Base-by-base conservation (phyloP, 2,797 vertebrate species). In the Myotis myotis region DNA sequence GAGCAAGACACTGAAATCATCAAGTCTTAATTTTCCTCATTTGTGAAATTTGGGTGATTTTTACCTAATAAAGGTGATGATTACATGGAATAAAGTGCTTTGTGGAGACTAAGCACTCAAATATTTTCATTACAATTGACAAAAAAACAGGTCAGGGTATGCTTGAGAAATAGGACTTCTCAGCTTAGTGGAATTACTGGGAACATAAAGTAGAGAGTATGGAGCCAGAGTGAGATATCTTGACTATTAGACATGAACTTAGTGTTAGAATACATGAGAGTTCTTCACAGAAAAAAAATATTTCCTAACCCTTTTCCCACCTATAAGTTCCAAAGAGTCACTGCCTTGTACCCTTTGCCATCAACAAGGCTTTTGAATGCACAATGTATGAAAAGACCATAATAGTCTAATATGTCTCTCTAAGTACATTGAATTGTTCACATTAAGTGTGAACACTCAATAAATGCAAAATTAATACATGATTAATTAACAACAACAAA, bases 401-500 rank as follows among this genome's bases (percentile, higher is more conserved):
- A 89, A 22, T 17, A 44, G 1, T 8, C 49, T 70, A 19, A 49
- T 36, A 41, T 3, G 41, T 36, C 33, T 91, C 80, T 96, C 20
- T 80, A 95, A 95, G 83, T 41, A 74, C 20, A 71, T 84, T 81
- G 70, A 33, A 28, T 84, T 76, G 22, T 93, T 85, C 36, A 93
- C 47, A 79, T 78, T 93, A 92, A 84, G 41, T 64, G 30, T 91
- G 71, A 95, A 78, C 44, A 82, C 38, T 55, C 55, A 87, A 89
- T 87, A 87, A 89, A 91, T 57, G 44, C 16, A 93, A 95, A 95
- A 84, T 83, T 91, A 94, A 91, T 83, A 80, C 49, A 15, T 94
- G 74, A 93, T 95, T 93, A 97, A 96, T 89, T 81, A 94, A 76
- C 13, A 83, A 82, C 68, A 83, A 74, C 36, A 72, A 55, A 87